Base-by-base conservation (phyloP, 1,140 invertebrate genomes). In the Coenobita brevimanus region DNA sequence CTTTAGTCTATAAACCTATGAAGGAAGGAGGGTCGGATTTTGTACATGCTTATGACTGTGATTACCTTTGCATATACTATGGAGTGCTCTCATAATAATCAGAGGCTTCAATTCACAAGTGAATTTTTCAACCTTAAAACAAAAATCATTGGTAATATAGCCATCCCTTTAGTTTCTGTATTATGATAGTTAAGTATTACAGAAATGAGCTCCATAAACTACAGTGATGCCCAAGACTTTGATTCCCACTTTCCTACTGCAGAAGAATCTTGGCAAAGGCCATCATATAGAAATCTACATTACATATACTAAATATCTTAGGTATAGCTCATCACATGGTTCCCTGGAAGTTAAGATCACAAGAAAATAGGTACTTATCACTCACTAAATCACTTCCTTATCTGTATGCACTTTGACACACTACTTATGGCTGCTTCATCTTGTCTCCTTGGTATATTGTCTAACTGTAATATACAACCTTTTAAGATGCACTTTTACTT, bases 311-410 rank as follows among this genome's bases (percentile, higher is more conserved):
- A 87, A 87, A 85, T 67, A 87, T 87, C 85, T 87, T 87, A 87
- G 85, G 85, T 87, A 87, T 78, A 87, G 76, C 85, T 87, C 85
- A 87, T 87, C 85, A 87, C 85, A 87, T 87, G 78, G 78, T 87
- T 87, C 85, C 85, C 85, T 87, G 85, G 85, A 87, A 87, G 85
- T 87, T 87, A 87, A 87, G 85, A 87, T 87, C 85, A 87, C 85
- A 87, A 80, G 71, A 80, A 80, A 69, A 87, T 80, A 87, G 85
- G 67, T 87, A 87, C 85, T 80, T 87, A 87, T 87, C 85, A 87
- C 85, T 80, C 85, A 87, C 46, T 87, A 87, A 87, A 71, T 71
- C 67, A 87, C 62, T 54, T 85, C 60, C 41, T 85, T 36, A 76
- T 76, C 54, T 82, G 46, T 80, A 80, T 80, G 85, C 76, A 87